Conservation (phyloP, 2,888 invertebrate genomes). For the Drosophila quinaria region DNA sequence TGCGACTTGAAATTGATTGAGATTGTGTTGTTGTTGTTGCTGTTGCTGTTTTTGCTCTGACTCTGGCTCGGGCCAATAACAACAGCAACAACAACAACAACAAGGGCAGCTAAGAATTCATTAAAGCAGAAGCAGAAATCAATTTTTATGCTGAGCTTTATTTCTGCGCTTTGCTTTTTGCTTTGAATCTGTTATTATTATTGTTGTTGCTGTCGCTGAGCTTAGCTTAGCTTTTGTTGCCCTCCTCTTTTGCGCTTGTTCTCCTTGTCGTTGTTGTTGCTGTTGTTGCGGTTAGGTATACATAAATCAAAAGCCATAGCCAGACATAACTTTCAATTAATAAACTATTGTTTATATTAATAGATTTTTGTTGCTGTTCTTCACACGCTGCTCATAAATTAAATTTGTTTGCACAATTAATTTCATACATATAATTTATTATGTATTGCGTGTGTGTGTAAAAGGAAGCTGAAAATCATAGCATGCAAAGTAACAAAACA, state of each 20-base stretch:
- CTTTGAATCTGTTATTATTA: conserved; percentile 30
- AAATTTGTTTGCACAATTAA: conserved; percentile 76
- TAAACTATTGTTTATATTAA: conserved; percentile 78
- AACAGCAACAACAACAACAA: conserved; percentile 22
- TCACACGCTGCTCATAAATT: conserved; percentile 44
- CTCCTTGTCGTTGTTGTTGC: conserved; percentile 20
- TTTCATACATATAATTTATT: conserved; percentile 32
- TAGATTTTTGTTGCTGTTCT: conserved; percentile 59
- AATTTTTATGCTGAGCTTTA: conserved; percentile 70
- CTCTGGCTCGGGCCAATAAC: conserved; percentile 51
- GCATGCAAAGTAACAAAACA: background rate
- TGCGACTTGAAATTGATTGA: conserved; percentile 82
- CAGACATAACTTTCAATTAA: conserved; percentile 76
- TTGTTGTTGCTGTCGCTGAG: conserved; percentile 21
- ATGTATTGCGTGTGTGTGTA: conserved; percentile 5
- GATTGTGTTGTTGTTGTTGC: conserved; percentile 75
- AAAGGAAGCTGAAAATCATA: conserved; percentile 6
- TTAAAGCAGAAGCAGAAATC: conserved; percentile 78
- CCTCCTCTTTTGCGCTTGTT: conserved; percentile 27
- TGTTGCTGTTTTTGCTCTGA: conserved; percentile 30
- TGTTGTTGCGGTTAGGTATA: conserved; percentile 32
- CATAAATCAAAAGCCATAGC: conserved; percentile 61
- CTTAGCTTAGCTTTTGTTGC: conserved; percentile 16
- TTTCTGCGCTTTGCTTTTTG: conserved; percentile 50
- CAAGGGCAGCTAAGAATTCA: conserved; percentile 60